Evolutionary conservation across 2,888 invertebrate species (phyloP).

Genomic region (Drosophila planitibia): DNA sequence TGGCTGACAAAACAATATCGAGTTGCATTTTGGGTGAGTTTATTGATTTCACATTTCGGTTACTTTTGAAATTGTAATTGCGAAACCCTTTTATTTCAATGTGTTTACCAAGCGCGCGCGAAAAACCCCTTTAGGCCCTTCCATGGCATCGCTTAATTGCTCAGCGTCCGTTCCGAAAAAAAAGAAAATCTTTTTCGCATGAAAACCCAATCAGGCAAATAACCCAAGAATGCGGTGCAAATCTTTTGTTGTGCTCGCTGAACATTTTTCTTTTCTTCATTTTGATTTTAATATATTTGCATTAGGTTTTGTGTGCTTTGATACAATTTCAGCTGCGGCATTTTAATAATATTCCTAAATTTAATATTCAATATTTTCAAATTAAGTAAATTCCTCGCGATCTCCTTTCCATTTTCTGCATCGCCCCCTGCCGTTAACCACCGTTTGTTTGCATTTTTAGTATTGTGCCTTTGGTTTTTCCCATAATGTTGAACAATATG

Average conservation of each 20-base stretch:
- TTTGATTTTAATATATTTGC: slow-evolving; percentile 73
- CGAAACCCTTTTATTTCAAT: slow-evolving; percentile 35
- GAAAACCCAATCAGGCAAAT: slow-evolving; percentile 65
- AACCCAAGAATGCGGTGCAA: slow-evolving; percentile 38
- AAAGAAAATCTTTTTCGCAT: slow-evolving; percentile 20
- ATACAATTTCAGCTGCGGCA: slow-evolving; percentile 35
- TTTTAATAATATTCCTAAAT: slow-evolving; percentile 64
- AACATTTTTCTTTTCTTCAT: slow-evolving; percentile 27
- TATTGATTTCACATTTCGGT: slow-evolving; percentile 32
- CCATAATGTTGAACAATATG: slow-evolving; percentile 69
- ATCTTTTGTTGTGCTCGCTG: slow-evolving; percentile 59
- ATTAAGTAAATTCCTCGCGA: slow-evolving; percentile 69
- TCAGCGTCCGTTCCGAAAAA: slow-evolving; percentile 2
- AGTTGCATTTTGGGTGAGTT: slow-evolving; percentile 39
- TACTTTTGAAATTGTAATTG: slow-evolving; percentile 51
- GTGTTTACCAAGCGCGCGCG: slow-evolving; percentile 38
- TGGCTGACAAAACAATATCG: not conserved
- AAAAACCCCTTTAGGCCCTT: slow-evolving; percentile 29
- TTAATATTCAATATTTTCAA: slow-evolving; percentile 75
- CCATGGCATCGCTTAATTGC: slow-evolving; percentile 57
- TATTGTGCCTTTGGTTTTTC: slow-evolving; percentile 61
- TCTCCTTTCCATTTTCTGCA: slow-evolving; percentile 14
- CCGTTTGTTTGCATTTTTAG: slow-evolving; percentile 59
- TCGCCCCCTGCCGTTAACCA: not conserved
- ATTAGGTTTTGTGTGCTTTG: slow-evolving; percentile 52